A percentile compares a stretch with the other conserved stretches of the same genome.
Evolutionary conservation across 2,888 invertebrate genomes (phyloP).

Genomic region (Sesamia inferens): DNA sequence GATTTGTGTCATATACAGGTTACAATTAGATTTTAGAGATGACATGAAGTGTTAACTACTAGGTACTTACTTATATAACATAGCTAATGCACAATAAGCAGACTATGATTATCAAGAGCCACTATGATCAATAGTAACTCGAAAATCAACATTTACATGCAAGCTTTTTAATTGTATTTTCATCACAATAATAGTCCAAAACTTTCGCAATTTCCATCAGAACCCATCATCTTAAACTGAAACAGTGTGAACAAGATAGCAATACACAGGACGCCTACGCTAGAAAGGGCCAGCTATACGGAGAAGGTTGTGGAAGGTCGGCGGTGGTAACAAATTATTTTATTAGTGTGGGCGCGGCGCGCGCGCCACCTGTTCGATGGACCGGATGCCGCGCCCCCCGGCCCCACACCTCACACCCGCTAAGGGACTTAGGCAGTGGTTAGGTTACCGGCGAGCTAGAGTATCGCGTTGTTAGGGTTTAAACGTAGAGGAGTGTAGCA

Average conservation of each 20-base stretch:
- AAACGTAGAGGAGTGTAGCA: background rate
- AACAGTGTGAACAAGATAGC: conserved; percentile 49
- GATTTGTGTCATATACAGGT: conserved; percentile 9
- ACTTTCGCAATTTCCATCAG: conserved; percentile 36
- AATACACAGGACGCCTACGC: conserved; percentile 30
- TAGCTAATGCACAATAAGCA: background rate
- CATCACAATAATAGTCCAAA: background rate
- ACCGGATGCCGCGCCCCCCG: conserved; percentile 84
- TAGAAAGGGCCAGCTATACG: conserved; percentile 67
- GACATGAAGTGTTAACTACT: background rate
- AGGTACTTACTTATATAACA: too few relatives aligned
- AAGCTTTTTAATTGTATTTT: background rate
- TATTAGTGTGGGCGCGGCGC: conserved; percentile 85
- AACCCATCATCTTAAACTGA: conserved; percentile 37
- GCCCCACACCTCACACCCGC: conserved; percentile 56
- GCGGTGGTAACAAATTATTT: conserved; percentile 84
- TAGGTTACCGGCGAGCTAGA: conserved; percentile 64
- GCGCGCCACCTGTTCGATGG: conserved; percentile 85
- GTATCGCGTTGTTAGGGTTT: conserved; percentile 32
- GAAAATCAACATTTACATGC: background rate
- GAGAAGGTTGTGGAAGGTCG: conserved; percentile 87
- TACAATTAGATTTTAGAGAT: background rate
- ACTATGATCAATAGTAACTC: background rate
- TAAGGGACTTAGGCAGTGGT: conserved; percentile 66
- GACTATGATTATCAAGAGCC: background rate